Conservation (phyloP, 2,113 vertebrate genomes). For the Malurus alboscapulatus region DNA sequence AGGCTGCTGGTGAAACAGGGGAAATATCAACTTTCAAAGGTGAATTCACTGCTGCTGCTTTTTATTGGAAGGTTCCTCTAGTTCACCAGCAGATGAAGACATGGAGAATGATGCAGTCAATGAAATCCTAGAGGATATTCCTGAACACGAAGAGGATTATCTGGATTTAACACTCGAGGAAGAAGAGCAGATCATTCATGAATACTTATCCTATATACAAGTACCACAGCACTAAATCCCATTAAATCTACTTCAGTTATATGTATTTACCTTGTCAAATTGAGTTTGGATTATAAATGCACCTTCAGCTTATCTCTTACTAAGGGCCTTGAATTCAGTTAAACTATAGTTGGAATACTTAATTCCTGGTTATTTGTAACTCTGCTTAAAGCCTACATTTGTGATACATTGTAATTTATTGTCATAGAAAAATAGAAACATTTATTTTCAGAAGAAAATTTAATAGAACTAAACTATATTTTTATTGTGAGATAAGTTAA, state of each 20-base stretch:
- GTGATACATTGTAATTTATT: constrained; percentile 53
- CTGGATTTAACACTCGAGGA: constrained; percentile 94
- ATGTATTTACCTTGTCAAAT: constrained; percentile 31
- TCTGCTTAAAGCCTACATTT: constrained; percentile 45
- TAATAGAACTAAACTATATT: constrained; percentile 69
- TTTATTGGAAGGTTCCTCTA: constrained; percentile 71
- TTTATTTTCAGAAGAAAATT: constrained; percentile 69
- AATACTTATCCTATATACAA: constrained; percentile 80
- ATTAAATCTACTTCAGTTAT: not conserved
- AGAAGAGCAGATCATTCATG: constrained; percentile 83
- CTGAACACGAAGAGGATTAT: constrained; percentile 93
- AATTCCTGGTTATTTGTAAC: constrained; percentile 57
- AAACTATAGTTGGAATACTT: not conserved
- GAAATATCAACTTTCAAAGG: not conserved
- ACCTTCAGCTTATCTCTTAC: constrained; percentile 47
- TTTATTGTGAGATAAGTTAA: constrained; percentile 49
- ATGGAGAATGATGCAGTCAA: constrained; percentile 86
- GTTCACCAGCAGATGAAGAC: constrained; percentile 74
- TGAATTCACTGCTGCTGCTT: not conserved
- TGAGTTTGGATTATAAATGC: constrained; percentile 30
- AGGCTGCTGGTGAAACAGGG: not conserved
- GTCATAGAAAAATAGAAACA: constrained; percentile 53
- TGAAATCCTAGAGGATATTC: constrained; percentile 91
- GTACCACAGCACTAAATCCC: constrained; percentile 44
- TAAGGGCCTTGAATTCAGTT: constrained; percentile 45